phyloP scores from a whole-genome alignment of 2,113 vertebrate genomes.

The Spheniscus mendiculus region DNA sequence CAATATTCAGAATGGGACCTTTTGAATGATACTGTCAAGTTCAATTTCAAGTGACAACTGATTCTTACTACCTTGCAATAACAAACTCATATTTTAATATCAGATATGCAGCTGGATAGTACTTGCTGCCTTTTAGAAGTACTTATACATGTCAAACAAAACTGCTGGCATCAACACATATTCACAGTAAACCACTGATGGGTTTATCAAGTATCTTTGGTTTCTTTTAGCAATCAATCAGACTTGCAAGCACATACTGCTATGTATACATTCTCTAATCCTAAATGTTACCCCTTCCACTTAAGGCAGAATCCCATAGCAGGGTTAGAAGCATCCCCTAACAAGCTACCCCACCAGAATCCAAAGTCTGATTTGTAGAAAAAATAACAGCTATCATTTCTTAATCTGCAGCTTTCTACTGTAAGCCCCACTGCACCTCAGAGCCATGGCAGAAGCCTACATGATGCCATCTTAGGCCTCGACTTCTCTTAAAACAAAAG shows the following conservation, averaged over 20 bases:
- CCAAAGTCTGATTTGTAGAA: background rate
- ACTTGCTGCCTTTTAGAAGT: background rate
- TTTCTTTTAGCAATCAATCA: background rate
- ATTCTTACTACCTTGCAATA: background rate
- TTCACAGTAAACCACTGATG: background rate
- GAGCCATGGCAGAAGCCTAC: background rate
- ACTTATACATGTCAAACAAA: background rate
- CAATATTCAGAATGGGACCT: background rate
- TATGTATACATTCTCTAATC: background rate
- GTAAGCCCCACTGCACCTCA: background rate
- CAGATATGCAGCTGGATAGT: background rate
- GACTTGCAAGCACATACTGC: background rate
- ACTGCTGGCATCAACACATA: background rate
- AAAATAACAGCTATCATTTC: background rate
- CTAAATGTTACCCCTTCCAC: background rate
- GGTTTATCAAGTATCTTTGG: background rate
- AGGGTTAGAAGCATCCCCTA: background rate
- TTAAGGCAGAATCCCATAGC: background rate
- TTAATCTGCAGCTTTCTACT: background rate
- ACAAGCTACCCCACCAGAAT: background rate
- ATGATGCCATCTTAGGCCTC: background rate
- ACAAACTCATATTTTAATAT: background rate
- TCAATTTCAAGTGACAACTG: background rate
- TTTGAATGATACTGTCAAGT: background rate
- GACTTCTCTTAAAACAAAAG: background rate